Evolutionary conservation across 1,140 invertebrate species (phyloP), one percentile per base, ranked within the genome.

Genomic region (Ceratosolen solmsi): DNA sequence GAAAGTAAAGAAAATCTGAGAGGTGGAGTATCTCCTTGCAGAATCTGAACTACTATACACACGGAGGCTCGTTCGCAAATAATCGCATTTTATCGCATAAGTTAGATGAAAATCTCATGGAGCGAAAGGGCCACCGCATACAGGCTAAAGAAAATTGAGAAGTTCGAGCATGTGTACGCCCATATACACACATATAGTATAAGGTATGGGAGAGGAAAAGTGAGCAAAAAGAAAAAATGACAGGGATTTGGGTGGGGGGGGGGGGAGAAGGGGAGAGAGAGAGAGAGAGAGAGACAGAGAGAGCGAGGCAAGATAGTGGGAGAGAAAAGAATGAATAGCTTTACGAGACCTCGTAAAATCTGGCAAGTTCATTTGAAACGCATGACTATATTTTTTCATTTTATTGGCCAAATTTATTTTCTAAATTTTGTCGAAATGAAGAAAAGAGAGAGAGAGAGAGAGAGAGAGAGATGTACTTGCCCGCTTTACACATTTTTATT

Each of bases 61-160:
- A 30, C 11, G 41, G 25, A 51, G 58, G 46, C 70, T 81, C 71
- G 84, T 84, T 80, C 49, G 41, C 58, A 70, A 74, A 83, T 85
- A 85, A 82, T 85, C 84, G 74, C 56, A 36, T 77, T 84, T 87
- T 85, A 84, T 77, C 74, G 74, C 51, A 58, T 73, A 86, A 87
- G 82, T 84, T 85, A 82, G 82, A 87, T 87, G 85, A 86, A 83
- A 86, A 84, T 84, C 82, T 82, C 68, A 58, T 58, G 41, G 22
- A 38, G 51, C 3, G 46, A 36, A 82, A 85, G 46, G 68, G 38
- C 17, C 0, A 1, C 1, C 41, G 49, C 20, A 30, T 33, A 25
- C 15, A 25, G 3, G 70, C 0, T n/a, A 36, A 49, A 36, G 46
- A 54, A 46, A 65, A 30, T 27, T 0, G 36, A 41, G 20, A 5